Percentiles rank a stretch among this genome's conserved stretches.
Conservation (phyloP, 2,888 invertebrate genomes). For the Harpalus rubripes region DNA sequence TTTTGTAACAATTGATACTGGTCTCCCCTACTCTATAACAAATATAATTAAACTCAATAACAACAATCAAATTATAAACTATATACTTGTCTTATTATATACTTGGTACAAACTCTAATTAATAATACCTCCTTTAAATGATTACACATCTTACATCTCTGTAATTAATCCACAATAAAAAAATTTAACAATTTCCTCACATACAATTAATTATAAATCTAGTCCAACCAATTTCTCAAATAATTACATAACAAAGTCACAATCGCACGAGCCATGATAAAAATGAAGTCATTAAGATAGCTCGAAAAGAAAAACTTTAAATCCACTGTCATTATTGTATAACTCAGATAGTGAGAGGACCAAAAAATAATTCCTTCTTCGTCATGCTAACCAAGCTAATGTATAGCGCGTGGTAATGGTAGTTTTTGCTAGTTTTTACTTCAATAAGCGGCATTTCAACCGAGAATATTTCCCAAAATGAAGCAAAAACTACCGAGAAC, state of each 20-base stretch:
- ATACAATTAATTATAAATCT: neutral
- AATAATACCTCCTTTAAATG: neutral
- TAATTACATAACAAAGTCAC: neutral
- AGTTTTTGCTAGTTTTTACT: neutral
- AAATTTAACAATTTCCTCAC: neutral
- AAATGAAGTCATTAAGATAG: neutral
- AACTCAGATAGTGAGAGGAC: neutral
- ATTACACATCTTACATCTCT: neutral
- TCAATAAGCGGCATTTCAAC: neutral
- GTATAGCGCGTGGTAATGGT: neutral
- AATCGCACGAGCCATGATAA: neutral
- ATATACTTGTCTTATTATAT: no score
- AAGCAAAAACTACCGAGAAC: neutral
- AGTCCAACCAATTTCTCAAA: neutral
- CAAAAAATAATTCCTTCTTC: neutral
- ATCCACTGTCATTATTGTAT: neutral
- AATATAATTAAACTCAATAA: no score
- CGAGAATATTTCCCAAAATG: neutral
- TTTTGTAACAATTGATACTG: no score
- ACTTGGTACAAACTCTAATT: neutral
- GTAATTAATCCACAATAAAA: neutral
- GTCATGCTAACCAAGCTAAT: neutral
- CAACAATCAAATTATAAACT: no score
- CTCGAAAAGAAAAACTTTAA: neutral
- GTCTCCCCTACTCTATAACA: no score